These are phyloP conservation scores for Promerops cafer DNA, from an alignment of 2,113 vertebrate genomes.

Conservation along the genomic window DNA sequence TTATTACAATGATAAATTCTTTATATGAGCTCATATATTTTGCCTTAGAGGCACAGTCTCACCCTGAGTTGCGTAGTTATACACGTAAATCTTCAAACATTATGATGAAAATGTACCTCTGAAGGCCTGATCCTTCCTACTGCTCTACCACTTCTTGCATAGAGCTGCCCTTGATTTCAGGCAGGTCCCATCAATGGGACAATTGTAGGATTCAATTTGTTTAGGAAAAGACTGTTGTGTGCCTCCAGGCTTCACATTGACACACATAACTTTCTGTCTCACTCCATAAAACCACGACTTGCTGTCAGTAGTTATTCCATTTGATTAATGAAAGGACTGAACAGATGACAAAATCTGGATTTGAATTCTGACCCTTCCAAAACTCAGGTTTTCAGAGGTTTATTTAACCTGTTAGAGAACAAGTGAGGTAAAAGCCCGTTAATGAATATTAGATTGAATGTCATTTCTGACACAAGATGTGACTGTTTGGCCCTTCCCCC, in stretches of 20 bases:
- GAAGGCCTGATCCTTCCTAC: neutral
- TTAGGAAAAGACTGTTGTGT: neutral
- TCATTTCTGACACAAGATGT: neutral
- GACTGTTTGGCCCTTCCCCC: neutral
- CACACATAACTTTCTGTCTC: neutral
- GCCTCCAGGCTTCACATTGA: neutral
- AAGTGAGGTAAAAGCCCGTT: neutral
- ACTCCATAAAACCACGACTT: neutral
- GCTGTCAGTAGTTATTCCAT: neutral
- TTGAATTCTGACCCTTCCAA: neutral
- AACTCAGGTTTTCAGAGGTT: neutral
- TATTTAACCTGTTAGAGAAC: neutral
- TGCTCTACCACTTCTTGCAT: neutral
- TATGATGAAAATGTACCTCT: neutral
- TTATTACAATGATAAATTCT: conserved; percentile 55
- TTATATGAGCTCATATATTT: conserved; percentile 60
- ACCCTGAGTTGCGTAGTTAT: conserved; percentile 42
- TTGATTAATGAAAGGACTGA: neutral
- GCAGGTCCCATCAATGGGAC: neutral
- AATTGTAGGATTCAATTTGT: neutral
- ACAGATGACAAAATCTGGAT: neutral
- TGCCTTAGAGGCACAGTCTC: conserved; percentile 43
- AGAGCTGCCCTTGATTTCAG: neutral
- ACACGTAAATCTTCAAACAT: conserved; percentile 34
- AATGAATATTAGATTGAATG: neutral